phyloP scores from a whole-genome alignment of 1,140 invertebrate species.

The Temnothorax curvispinosus region DNA sequence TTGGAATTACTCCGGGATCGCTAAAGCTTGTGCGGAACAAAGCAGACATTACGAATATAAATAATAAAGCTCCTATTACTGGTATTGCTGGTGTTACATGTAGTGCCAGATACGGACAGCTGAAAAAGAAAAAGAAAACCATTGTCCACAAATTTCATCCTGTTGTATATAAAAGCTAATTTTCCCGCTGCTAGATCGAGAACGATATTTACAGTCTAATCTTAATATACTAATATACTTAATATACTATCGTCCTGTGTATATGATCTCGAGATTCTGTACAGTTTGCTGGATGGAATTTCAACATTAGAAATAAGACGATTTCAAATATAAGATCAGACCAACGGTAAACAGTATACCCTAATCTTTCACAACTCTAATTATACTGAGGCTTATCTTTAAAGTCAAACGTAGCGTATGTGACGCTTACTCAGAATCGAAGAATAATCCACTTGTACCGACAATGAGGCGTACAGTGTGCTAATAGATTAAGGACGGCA shows the following conservation, averaged over 20 bases:
- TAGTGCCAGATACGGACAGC: conserved; percentile 94
- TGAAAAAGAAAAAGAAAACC: conserved; percentile 85
- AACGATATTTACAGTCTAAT: neutral
- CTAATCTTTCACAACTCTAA: neutral
- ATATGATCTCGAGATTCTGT: neutral
- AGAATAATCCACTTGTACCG: conserved; percentile 96
- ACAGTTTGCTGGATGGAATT: neutral
- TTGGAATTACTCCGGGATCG: conserved; percentile 97
- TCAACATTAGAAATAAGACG: neutral
- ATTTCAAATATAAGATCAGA: neutral
- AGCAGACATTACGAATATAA: conserved; percentile 96
- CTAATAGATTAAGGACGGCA: neutral
- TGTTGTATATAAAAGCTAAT: neutral
- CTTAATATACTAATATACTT: neutral
- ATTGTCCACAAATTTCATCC: conserved; percentile 9
- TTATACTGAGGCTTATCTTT: neutral
- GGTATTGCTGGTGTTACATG: conserved; percentile 95
- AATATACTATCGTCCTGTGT: neutral
- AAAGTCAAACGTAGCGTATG: neutral
- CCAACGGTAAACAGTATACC: neutral
- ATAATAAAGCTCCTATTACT: conserved; percentile 93
- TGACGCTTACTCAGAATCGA: conserved; percentile 96
- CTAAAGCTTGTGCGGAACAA: conserved; percentile 96
- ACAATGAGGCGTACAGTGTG: conserved; percentile 95
- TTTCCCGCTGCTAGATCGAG: neutral